A percentile compares a stretch with the other conserved stretches of the same genome.
Evolutionary conservation across 2,797 vertebrate species (phyloP).

Genomic region (Rhinogobio ventralis): DNA sequence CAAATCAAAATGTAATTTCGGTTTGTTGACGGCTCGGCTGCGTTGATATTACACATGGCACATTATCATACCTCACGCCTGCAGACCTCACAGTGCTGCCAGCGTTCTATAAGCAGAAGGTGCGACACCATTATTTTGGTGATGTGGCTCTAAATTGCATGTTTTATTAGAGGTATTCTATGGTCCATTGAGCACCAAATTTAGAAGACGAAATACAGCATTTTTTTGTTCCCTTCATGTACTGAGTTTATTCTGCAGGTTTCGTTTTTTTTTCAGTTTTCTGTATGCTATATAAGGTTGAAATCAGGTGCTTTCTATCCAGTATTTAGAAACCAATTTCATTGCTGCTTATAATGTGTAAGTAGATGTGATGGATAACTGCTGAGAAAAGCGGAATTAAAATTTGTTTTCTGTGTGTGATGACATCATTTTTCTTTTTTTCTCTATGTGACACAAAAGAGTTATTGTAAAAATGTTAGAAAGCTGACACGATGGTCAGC

Average conservation of each 20-base stretch:
- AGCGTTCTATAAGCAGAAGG: slow-evolving; percentile 55
- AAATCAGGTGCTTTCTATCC: neutral
- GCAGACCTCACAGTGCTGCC: slow-evolving; percentile 55
- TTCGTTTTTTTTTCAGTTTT: slow-evolving; percentile 39
- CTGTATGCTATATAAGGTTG: neutral
- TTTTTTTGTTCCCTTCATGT: slow-evolving; percentile 47
- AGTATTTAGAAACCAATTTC: neutral
- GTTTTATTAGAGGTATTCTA: slow-evolving; percentile 74
- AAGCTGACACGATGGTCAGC: neutral
- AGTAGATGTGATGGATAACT: slow-evolving; percentile 19
- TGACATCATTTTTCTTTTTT: neutral
- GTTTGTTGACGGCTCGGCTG: slow-evolving; percentile 82
- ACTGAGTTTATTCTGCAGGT: slow-evolving; percentile 49
- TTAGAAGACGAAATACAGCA: slow-evolving; percentile 63
- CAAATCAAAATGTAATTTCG: slow-evolving; percentile 92
- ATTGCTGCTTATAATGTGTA: slow-evolving; percentile 57
- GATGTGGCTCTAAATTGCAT: slow-evolving; percentile 71
- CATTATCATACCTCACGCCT: slow-evolving; percentile 73
- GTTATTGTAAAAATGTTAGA: neutral
- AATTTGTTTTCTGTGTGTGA: neutral
- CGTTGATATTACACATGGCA: slow-evolving; percentile 79
- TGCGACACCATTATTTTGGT: slow-evolving; percentile 71
- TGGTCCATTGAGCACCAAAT: slow-evolving; percentile 72
- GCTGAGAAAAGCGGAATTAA: neutral
- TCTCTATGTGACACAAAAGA: neutral